Evolutionary conservation across 2,888 invertebrate genomes (phyloP), one percentile per base, ranked within the genome.

Genomic region (Ichneumoninae sp.): DNA sequence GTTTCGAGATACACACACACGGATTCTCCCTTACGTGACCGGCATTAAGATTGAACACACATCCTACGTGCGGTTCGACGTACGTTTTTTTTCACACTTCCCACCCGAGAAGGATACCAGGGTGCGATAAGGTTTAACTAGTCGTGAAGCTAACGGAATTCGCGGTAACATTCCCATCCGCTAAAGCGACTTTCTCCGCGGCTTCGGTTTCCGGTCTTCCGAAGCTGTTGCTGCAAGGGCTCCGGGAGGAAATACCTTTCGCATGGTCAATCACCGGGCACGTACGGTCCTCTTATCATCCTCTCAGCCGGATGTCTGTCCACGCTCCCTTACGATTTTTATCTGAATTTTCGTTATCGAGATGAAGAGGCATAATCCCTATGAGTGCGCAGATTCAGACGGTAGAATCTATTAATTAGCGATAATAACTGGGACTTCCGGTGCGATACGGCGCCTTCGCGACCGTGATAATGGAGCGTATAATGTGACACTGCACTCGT

Each of bases 211-310:
- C 4, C 47, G 13, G 54, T 44, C n/a, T 60, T 75, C 57, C 62
- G 30, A 44, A 72, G 26, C 10, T 13, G 52, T 72, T 40, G 65
- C 40, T 44, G n/a, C 22, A 16, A 7, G 52, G 44, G 36, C 68
- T 68, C 26, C 16, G 54, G 36, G 47, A 54, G 70, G 47, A 66
- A 71, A 77, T 33, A 65, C 33, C 33, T 76, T 44, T 10, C 71
- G 80, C 47, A 71, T 80, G 75, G 76, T 80, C 80, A 71, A 83
- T 75, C 65, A 40, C 1, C 7, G 71, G 40, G 36, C 62, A 65
- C 54, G 69, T 68, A 33, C 19, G 60, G 22, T 44, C 33, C 2
- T 5, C 69, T 62, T 13, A 33, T 74, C 22, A 8, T 16, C 33
- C 57, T 72, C 66, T 68, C 36, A 47, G 10, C 10, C 36, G 16